Conservation (phyloP, 2,797 vertebrate genomes). For the Lithobates sylvaticus region DNA sequence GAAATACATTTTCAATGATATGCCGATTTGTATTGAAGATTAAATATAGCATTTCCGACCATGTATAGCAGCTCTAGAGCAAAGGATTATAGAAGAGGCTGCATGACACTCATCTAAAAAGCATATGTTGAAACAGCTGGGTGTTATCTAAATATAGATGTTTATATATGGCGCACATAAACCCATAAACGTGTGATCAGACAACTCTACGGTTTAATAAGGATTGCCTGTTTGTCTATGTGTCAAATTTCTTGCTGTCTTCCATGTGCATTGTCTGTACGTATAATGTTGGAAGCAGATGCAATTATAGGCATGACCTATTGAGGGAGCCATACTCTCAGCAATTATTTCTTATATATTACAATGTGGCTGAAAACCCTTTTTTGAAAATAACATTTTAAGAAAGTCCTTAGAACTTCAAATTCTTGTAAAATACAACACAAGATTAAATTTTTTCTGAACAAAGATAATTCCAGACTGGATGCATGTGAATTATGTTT, state of each 20-base stretch:
- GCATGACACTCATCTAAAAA: conserved; percentile 16
- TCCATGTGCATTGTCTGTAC: background rate
- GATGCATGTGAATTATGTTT: too few relatives aligned
- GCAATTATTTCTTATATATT: too few relatives aligned
- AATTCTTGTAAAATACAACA: too few relatives aligned
- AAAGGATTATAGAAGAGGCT: background rate
- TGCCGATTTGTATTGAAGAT: conserved; percentile 33
- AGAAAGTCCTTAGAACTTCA: too few relatives aligned
- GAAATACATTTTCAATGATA: conserved; percentile 40
- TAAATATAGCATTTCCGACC: conserved; percentile 27
- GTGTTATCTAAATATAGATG: conserved; percentile 31
- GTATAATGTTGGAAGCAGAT: too few relatives aligned
- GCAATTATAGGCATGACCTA: too few relatives aligned
- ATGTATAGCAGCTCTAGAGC: background rate
- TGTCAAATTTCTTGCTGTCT: background rate
- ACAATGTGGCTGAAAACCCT: too few relatives aligned
- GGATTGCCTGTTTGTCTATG: background rate
- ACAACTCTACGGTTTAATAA: conserved; percentile 1
- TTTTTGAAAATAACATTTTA: too few relatives aligned
- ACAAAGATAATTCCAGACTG: too few relatives aligned
- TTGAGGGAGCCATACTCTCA: too few relatives aligned
- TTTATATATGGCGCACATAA: background rate
- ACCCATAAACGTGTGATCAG: background rate
- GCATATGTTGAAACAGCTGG: conserved; percentile 34
- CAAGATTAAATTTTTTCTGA: too few relatives aligned